phyloP scores from a whole-genome alignment of 2,113 vertebrate genomes.

The Chionis minor region DNA sequence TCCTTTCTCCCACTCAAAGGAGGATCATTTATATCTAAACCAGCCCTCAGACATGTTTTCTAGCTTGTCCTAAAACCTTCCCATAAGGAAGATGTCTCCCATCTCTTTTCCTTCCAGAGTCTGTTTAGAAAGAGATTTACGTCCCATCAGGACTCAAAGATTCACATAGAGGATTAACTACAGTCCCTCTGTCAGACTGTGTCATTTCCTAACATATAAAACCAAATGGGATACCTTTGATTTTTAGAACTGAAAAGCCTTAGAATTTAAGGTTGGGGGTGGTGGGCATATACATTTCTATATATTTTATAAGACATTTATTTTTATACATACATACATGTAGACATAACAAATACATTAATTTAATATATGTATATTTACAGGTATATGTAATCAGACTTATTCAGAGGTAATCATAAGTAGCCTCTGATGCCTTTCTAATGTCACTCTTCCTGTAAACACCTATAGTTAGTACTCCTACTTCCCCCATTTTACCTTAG shows the following conservation, averaged over 20 bases:
- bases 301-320: background rate
- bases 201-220: background rate
- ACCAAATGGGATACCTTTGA: background rate
- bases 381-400: background rate
- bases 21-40: background rate
- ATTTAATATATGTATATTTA: background rate
- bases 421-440: background rate
- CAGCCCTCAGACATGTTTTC: background rate
- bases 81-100: background rate
- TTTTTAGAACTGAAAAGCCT: background rate
- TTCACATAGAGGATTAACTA: background rate
- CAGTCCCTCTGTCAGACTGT: background rate
- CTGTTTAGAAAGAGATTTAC: background rate
- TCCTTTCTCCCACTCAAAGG: background rate
- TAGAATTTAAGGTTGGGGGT: background rate
- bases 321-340: background rate
- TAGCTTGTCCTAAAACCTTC: background rate
- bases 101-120: background rate
- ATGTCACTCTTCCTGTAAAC: background rate
- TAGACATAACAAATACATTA: background rate
- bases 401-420: background rate
- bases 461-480: background rate
- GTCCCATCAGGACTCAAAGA: background rate
- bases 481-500: background rate
- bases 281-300: background rate